Evolutionary conservation across 2,113 vertebrate species (phyloP).

Genomic region (Microtus richardsoni): DNA sequence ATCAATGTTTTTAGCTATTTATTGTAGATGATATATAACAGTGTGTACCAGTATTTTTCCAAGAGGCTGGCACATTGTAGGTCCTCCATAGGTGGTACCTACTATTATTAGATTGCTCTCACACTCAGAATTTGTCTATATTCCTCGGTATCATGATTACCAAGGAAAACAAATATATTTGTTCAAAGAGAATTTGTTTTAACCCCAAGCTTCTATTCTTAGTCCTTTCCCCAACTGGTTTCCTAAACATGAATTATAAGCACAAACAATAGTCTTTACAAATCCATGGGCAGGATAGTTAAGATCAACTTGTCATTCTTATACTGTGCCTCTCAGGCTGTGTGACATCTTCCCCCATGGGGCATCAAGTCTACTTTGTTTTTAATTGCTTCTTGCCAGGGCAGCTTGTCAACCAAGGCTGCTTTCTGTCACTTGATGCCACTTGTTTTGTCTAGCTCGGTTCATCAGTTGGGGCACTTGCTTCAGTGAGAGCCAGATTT

Average conservation of each 20-base stretch:
- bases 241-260: neutral
- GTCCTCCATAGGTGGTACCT: neutral
- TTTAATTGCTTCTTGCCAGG: conserved; percentile 54
- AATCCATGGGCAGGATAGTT: neutral
- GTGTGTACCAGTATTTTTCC: neutral
- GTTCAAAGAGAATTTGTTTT: neutral
- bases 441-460: neutral
- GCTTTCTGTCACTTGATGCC: conserved; percentile 43
- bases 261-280: neutral
- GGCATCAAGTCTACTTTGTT: neutral
- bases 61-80: neutral
- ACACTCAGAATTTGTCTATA: neutral
- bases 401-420: conserved; percentile 55
- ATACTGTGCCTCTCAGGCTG: neutral
- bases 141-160: neutral
- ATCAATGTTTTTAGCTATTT: neutral
- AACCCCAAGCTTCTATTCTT: neutral
- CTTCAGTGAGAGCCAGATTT: conserved; percentile 31
- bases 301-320: conserved; percentile 11
- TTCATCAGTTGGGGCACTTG: neutral
- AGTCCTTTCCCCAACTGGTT: neutral
- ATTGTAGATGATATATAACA: neutral
- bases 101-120: neutral
- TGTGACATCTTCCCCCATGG: neutral
- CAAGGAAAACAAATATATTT: neutral